Conservation (phyloP, 1,140 invertebrate genomes). For the Hestina assimilis region DNA sequence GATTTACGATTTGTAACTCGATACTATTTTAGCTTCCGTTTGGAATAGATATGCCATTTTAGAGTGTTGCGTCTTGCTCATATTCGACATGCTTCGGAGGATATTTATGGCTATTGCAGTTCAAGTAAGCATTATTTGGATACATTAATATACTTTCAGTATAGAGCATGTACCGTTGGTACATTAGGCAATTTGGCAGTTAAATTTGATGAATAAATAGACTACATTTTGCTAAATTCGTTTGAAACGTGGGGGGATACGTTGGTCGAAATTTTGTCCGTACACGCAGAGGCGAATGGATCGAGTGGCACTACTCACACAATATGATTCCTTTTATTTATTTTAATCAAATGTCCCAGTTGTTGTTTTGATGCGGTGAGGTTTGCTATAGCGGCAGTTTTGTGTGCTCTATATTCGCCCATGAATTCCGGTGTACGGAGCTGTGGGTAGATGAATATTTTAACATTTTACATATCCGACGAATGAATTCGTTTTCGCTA, state of each 20-base stretch:
- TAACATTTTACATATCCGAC: slow-evolving; percentile 77
- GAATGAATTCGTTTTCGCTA: slow-evolving; percentile 70
- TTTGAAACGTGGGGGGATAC: slow-evolving; percentile 30
- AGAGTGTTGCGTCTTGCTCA: slow-evolving; percentile 60
- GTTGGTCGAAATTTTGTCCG: slow-evolving; percentile 38
- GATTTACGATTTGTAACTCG: slow-evolving; percentile 72
- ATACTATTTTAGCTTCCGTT: slow-evolving; percentile 70
- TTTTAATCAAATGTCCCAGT: slow-evolving; percentile 72
- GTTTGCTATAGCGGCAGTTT: slow-evolving; percentile 66
- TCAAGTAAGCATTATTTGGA: slow-evolving; percentile 22
- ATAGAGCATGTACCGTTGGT: slow-evolving; percentile 11
- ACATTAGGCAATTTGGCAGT: slow-evolving; percentile 22
- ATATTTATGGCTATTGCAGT: slow-evolving; percentile 53
- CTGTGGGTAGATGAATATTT: slow-evolving; percentile 74
- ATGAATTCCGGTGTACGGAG: slow-evolving; percentile 70
- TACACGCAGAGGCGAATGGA: slow-evolving; percentile 28
- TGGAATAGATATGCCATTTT: slow-evolving; percentile 72
- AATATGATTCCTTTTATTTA: slow-evolving; percentile 72
- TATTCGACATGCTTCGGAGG: slow-evolving; percentile 57
- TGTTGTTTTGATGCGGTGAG: slow-evolving; percentile 69
- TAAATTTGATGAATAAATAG: slow-evolving; percentile 18
- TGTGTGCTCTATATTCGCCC: slow-evolving; percentile 66
- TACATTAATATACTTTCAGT: slow-evolving; percentile 3
- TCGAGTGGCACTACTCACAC: slow-evolving; percentile 33
- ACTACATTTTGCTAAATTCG: slow-evolving; percentile 3